Conservation (phyloP, 2,113 vertebrate species). For the Lathamus discolor region DNA sequence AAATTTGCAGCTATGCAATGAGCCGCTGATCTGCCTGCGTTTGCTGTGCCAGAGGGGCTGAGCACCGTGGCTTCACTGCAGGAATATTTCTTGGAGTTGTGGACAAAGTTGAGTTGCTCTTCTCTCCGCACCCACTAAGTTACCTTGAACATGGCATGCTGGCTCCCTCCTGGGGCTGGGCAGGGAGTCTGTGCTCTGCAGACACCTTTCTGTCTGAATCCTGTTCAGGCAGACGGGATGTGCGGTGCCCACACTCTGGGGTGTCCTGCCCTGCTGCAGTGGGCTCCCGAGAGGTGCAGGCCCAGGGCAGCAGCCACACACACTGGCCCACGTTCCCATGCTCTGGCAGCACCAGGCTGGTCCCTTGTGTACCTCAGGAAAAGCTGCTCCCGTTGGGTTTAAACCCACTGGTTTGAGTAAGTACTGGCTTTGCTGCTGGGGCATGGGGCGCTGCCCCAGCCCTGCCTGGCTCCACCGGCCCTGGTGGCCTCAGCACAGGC, state of each 20-base stretch:
- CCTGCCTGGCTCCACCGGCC: background rate
- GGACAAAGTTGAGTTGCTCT: background rate
- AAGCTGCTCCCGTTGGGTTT: background rate
- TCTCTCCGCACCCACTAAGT: rapidly evolving
- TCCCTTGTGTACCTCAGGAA: rapidly evolving
- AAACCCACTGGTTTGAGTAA: background rate
- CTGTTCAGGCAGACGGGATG: background rate
- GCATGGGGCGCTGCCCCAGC: rapidly evolving
- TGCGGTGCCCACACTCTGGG: rapidly evolving
- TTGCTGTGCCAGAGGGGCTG: background rate
- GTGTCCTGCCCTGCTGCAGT: rapidly evolving
- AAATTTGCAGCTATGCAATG: background rate
- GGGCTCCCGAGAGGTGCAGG: background rate
- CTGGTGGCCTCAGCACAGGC: rapidly evolving
- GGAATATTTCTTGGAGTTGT: background rate
- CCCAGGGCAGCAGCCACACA: rapidly evolving
- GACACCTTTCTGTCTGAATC: background rate
- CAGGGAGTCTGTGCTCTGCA: background rate
- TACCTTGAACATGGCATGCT: rapidly evolving
- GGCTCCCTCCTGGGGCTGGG: background rate
- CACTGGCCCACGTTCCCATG: background rate
- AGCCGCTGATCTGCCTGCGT: rapidly evolving
- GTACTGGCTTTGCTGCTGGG: background rate
- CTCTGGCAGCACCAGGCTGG: background rate
- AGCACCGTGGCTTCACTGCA: background rate